Evolutionary conservation across 2,797 vertebrate species (phyloP).

Genomic region (Galago senegalensis): DNA sequence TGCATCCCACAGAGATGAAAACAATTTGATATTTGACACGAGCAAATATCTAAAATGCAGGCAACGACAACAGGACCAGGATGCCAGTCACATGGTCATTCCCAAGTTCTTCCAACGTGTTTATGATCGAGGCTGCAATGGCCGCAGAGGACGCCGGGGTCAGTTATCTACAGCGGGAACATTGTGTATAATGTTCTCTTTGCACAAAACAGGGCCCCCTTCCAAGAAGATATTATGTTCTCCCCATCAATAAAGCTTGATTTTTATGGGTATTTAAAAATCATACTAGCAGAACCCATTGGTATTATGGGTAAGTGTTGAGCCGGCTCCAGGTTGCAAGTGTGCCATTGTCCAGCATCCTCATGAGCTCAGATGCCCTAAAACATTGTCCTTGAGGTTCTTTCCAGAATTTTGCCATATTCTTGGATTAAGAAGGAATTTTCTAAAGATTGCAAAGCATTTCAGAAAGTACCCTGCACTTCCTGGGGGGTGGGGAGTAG

Average conservation of each 20-base stretch:
- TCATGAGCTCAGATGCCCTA: conserved; percentile 62
- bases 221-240: conserved; percentile 74
- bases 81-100: background rate
- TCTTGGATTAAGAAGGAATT: conserved; percentile 32
- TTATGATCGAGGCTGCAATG: background rate
- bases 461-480: background rate
- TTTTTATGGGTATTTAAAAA: conserved; percentile 84
- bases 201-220: conserved; percentile 59
- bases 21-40: background rate
- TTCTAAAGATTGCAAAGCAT: background rate
- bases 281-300: conserved; percentile 71
- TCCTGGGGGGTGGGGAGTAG: background rate
- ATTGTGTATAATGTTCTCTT: conserved; percentile 22
- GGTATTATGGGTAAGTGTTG: conserved; percentile 52
- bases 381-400: conserved; percentile 72
- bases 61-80: background rate
- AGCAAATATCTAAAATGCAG: background rate
- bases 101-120: background rate
- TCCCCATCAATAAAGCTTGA: conserved; percentile 71
- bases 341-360: conserved; percentile 70
- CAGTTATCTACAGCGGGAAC: conserved; percentile 60
- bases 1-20: background rate
- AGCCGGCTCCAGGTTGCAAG: conserved; percentile 50
- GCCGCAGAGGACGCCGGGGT: conserved; percentile 65
- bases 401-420: background rate